Evolutionary conservation across 2,113 vertebrate genomes (phyloP).

Genomic region (Boulengeromyrus knoepffleri): DNA sequence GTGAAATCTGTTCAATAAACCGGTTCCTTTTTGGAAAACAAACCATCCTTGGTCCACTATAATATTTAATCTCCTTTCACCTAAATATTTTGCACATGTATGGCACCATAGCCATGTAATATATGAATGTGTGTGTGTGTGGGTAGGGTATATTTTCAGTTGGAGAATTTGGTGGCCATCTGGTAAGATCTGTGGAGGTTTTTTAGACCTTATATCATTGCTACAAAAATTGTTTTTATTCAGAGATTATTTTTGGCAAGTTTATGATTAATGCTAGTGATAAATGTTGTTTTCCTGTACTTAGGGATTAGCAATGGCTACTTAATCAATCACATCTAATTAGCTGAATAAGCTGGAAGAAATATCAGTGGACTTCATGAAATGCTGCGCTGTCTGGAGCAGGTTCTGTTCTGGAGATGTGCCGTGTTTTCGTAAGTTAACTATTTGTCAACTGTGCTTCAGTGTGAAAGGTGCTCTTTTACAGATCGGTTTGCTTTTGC

Average conservation of each 20-base stretch:
- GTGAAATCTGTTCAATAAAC: neutral
- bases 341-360: neutral
- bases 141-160: neutral
- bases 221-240: neutral
- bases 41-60: neutral
- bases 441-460: neutral
- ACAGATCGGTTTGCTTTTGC: neutral
- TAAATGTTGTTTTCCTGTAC: neutral
- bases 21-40: neutral
- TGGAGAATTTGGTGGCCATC: neutral
- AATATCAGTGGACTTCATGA: neutral
- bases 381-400: neutral
- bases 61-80: neutral
- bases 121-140: neutral
- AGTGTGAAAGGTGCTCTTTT: neutral
- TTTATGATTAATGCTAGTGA: neutral
- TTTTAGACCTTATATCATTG: neutral
- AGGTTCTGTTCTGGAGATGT: neutral
- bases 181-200: neutral
- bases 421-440: neutral
- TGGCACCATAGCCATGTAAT: neutral
- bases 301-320: neutral
- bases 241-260: neutral
- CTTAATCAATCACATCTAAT: neutral
- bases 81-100: neutral